Base-by-base conservation (phyloP, 2,797 vertebrate genomes). In the Enteromius fasciolatus region DNA sequence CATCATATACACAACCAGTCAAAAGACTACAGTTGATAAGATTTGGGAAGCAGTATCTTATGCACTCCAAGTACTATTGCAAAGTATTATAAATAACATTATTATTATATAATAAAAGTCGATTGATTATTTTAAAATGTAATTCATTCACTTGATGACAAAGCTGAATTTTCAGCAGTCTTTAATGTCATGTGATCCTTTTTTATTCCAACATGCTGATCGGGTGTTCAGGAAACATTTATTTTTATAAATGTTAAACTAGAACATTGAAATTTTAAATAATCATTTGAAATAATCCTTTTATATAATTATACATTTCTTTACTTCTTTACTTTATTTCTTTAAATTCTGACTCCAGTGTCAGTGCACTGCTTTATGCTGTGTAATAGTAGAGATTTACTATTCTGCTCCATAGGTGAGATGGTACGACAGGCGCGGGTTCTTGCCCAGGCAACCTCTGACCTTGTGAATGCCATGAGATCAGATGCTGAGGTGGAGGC, bases 381-480 rank as follows among this genome's bases (percentile, higher is more conserved):
- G 18, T 77, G 46, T 52, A 66, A 39, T 25, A 17, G 3, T 25
- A 20, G 46, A 66, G 2, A 23, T 72, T n/a, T 23, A 31, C 3
- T 14, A 12, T 44, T 31, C 85, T 46, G 83, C 33, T 86, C 15
- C 86, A 3, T 84, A 99, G 98, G 97, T 84, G 98, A 99, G 85
- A 99, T 99, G 98, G 98, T 99, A 2, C 95, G 97, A 20, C 98
- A 99, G 92, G 98, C 98, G 10, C 90, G 98, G 25, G 97, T 99
- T 1, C 93, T 99, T 70, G 97, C 97, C 20, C 97, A 99, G 87
- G 98, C 98, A 7, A 99, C 98, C 4, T 99, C 98, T 0, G 98
- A 99, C 86, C 92, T 99, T 0, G 98, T 99, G 87, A 99, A 98
- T 2, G 98, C 98, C 81, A 98, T 99, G 97, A 94, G 97, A 84